phyloP scores from a whole-genome alignment of 2,113 vertebrate species.

The Conger conger region DNA sequence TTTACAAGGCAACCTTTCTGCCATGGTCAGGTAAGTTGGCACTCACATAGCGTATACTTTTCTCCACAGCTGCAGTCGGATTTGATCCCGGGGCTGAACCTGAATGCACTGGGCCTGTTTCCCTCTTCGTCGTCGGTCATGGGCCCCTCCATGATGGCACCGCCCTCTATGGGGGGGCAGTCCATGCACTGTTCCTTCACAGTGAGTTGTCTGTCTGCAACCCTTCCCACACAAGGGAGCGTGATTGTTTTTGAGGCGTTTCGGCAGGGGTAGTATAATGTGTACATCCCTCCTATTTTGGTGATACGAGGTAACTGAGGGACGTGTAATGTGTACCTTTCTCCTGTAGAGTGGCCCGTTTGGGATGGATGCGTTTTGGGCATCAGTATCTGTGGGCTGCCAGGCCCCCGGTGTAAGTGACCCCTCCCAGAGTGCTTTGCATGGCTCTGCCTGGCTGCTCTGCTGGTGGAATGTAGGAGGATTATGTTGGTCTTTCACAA shows the following conservation, averaged over 20 bases:
- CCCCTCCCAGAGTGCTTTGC: constrained; percentile 63
- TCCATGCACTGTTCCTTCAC: constrained; percentile 88
- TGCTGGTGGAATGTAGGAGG: constrained; percentile 22
- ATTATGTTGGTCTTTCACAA: not conserved
- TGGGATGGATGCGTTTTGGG: constrained; percentile 67
- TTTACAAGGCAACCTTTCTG: not conserved
- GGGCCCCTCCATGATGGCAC: constrained; percentile 82
- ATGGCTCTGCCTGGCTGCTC: constrained; percentile 67
- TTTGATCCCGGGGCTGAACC: constrained; percentile 96
- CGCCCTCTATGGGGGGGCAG: constrained; percentile 80
- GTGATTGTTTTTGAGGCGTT: not conserved
- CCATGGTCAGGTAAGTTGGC: not conserved
- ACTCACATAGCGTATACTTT: not conserved
- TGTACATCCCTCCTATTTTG: not conserved
- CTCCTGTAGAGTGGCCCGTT: constrained; percentile 69
- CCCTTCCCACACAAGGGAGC: not conserved
- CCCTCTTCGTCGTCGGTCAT: constrained; percentile 86
- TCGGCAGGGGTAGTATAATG: not conserved
- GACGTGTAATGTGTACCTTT: constrained; percentile 51
- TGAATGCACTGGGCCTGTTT: constrained; percentile 95
- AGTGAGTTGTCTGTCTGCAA: constrained; percentile 72
- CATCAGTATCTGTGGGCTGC: constrained; percentile 64
- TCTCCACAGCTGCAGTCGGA: constrained; percentile 91
- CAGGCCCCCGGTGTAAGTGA: constrained; percentile 67
- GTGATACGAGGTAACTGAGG: not conserved